phyloP scores from a whole-genome alignment of 2,888 invertebrate genomes.

The Anoncus sp. region DNA sequence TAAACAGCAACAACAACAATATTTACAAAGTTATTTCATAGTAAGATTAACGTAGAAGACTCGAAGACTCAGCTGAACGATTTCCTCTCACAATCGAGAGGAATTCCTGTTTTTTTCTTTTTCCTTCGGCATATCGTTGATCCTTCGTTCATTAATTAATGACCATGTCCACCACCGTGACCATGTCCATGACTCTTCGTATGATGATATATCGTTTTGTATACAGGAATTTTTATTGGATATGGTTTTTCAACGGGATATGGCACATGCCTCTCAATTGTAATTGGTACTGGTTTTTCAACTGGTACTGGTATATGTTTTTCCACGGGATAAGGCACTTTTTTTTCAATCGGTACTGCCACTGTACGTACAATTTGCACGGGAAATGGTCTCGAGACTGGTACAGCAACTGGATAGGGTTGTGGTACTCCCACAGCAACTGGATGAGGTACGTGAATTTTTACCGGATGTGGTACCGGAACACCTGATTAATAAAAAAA shows the following conservation, averaged over 20 bases:
- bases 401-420: slow-evolving; percentile 88
- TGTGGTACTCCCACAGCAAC: slow-evolving; percentile 86
- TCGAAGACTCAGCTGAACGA: too few relatives aligned
- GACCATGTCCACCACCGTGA: slow-evolving; percentile 45
- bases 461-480: slow-evolving; percentile 87
- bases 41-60: not conserved
- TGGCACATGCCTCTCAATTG: slow-evolving; percentile 88
- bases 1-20: slow-evolving; percentile 4
- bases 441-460: slow-evolving; percentile 86
- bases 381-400: slow-evolving; percentile 88
- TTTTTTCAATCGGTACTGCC: slow-evolving; percentile 89
- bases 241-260: slow-evolving; percentile 89
- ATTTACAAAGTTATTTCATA: slow-evolving; percentile 17
- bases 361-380: slow-evolving; percentile 89
- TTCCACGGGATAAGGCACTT: slow-evolving; percentile 89
- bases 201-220: slow-evolving; percentile 89
- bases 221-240: slow-evolving; percentile 89
- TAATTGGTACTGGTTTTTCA: slow-evolving; percentile 88
- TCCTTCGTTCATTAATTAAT: not conserved
- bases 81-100: too few relatives aligned
- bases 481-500: slow-evolving; percentile 76
- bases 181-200: slow-evolving; percentile 83
- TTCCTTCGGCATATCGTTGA: not conserved
- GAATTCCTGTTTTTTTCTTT: not conserved
- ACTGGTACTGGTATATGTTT: slow-evolving; percentile 87